Percentiles rank a stretch among this genome's conserved stretches.
phyloP scores from a whole-genome alignment of 2,797 vertebrate species.

The Pseudocheirus occidentalis region DNA sequence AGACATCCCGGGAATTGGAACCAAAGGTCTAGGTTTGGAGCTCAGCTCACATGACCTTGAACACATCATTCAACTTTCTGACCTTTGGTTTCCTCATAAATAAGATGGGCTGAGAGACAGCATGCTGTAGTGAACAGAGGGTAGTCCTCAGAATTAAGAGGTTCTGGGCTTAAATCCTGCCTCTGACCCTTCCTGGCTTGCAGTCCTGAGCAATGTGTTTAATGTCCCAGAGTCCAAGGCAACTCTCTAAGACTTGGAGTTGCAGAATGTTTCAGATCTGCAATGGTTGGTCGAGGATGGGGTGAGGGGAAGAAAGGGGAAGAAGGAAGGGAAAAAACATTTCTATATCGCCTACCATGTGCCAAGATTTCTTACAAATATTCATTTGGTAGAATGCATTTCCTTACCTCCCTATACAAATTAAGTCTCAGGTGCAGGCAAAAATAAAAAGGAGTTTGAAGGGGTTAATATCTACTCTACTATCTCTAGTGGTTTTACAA shows the following conservation, averaged over 20 bases:
- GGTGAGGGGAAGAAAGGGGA: not conserved
- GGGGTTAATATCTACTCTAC: not conserved
- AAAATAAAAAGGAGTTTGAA: not conserved
- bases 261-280: not conserved
- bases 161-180: not conserved
- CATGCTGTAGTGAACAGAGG: not conserved
- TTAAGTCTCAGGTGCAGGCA: not conserved
- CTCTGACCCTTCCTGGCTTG: not conserved
- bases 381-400: not conserved
- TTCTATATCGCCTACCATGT: not conserved
- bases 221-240: not conserved
- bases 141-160: not conserved
- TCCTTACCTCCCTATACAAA: not conserved
- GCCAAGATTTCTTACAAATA: not conserved
- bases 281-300: too few species aligned
- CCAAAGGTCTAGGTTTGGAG: not conserved
- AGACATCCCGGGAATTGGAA: not conserved
- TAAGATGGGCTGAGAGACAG: not conserved
- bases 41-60: not conserved
- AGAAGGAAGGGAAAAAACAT: not conserved
- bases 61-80: not conserved
- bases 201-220: not conserved
- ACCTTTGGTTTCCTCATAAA: not conserved
- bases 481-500: not conserved
- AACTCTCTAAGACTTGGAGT: not conserved